Evolutionary conservation across 1,140 invertebrate species (phyloP).

Genomic region (Orchesella cincta): DNA sequence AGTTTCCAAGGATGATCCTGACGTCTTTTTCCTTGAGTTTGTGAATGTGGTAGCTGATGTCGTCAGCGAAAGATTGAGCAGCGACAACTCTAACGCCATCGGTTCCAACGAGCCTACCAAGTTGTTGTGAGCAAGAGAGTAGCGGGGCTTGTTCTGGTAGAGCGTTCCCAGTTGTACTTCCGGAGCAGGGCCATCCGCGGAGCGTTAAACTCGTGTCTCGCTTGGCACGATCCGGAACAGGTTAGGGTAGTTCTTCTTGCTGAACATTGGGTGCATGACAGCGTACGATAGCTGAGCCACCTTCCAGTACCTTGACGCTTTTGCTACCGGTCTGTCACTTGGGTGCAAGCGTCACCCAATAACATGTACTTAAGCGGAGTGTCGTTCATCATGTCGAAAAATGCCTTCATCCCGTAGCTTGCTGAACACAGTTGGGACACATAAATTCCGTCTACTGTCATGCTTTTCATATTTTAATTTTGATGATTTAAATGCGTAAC

Average conservation of each 20-base stretch:
- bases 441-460: too few relatives aligned
- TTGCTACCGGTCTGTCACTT: slow-evolving; percentile 95
- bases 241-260: slow-evolving; percentile 88
- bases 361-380: slow-evolving; percentile 88
- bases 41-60: slow-evolving; percentile 76
- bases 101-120: slow-evolving; percentile 85
- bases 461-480: too few relatives aligned
- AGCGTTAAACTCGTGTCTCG: slow-evolving; percentile 92
- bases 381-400: slow-evolving; percentile 97
- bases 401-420: slow-evolving; percentile 94
- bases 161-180: slow-evolving; percentile 96
- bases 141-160: slow-evolving; percentile 94
- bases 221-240: slow-evolving; percentile 95
- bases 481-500: too few relatives aligned
- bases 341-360: slow-evolving; percentile 93
- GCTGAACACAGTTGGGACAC: too few relatives aligned
- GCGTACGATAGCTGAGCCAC: slow-evolving; percentile 94
- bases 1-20: slow-evolving; percentile 93
- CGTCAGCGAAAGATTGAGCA: slow-evolving; percentile 90
- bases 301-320: slow-evolving; percentile 92
- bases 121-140: slow-evolving; percentile 89
- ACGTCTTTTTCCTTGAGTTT: slow-evolving; percentile 91
- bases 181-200: slow-evolving; percentile 83
- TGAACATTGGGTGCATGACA: slow-evolving; percentile 98
- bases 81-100: slow-evolving; percentile 79